Conservation (phyloP, 2,888 invertebrate species). For the Drosophila birchii region DNA sequence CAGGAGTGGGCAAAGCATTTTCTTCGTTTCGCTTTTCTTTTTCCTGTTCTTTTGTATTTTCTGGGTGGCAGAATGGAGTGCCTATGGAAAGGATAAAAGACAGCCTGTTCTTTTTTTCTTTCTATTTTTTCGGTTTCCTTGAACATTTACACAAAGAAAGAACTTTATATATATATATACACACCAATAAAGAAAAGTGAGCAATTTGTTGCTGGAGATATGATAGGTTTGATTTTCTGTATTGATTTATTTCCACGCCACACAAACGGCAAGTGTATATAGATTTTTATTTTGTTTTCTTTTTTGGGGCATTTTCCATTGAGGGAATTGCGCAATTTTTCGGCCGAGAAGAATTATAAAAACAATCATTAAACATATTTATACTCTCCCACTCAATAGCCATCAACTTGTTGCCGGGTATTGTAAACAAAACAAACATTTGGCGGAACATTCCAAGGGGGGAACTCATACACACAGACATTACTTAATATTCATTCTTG, state of each 20-base stretch:
- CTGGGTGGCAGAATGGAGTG: conserved; percentile 2
- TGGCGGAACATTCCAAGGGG: conserved; percentile 38
- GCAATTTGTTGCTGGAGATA: conserved; percentile 63
- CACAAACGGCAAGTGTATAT: conserved; percentile 30
- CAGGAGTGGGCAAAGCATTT: conserved; percentile 33
- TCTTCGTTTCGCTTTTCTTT: conserved; percentile 7
- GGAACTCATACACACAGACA: conserved; percentile 24
- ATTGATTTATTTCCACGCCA: conserved; percentile 39
- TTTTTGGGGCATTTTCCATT: conserved; percentile 35
- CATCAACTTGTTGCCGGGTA: conserved; percentile 70
- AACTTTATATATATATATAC: conserved; percentile 33
- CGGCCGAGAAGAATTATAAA: conserved; percentile 57
- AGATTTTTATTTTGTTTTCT: conserved; percentile 12
- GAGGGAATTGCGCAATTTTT: conserved; percentile 66
- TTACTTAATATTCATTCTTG: conserved; percentile 65
- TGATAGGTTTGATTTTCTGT: conserved; percentile 46
- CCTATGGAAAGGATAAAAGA: conserved; percentile 30
- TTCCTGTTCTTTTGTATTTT: background rate
- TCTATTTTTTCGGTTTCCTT: conserved; percentile 60
- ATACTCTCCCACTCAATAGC: conserved; percentile 36
- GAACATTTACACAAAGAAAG: conserved; percentile 54
- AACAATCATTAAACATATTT: conserved; percentile 53
- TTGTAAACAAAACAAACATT: conserved; percentile 74
- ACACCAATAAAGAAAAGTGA: conserved; percentile 52
- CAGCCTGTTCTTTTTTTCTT: conserved; percentile 24